Evolutionary conservation across 2,797 vertebrate species (phyloP), one percentile per base, ranked within the genome.

Genomic region (Takifugu rubripes): DNA sequence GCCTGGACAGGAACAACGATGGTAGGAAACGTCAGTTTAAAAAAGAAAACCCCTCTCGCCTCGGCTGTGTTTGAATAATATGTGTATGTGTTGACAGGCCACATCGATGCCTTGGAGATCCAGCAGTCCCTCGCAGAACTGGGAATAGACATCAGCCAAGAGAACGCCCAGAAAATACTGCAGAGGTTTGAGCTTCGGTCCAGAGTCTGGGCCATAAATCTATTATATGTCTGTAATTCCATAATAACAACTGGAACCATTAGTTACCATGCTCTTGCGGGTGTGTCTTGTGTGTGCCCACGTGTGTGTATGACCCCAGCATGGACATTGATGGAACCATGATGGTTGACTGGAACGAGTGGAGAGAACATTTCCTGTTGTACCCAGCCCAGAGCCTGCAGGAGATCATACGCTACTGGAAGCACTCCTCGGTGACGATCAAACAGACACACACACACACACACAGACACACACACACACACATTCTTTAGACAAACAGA

Each of bases 271-370:
- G 12, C 12, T 10, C 1, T 1, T 21, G 2, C 8, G 5, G 17
- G 16, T 46, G 16, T 46, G 16, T 46, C 40, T 43, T 43, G 16
- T 46, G 16, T 46, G 16, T 46, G 15, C 25, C 1, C n/a, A 3
- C 66, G 3, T 72, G 3, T 44, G 46, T 73, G 62, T 70, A 61
- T 64, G 7, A 85, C 61, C 59, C 59, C 66, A 99, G 97, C 77
- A 99, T 99, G 65, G 97, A 99, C 86, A 91, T 90, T 12, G 94
- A 98, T 63, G 95, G 96, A 24, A 95, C 94, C 4, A 94, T 98
- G 93, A 92, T 94, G 63, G 91, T 98, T 42, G 97, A 98, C 78
- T 99, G 97, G 97, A 95, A 95, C 44, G 96, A 99, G 69, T 99
- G 96, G 95, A 91, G 95, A 46, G 90, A 95, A 55, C 95, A 98